These are phyloP conservation scores for Astropecten irregularis DNA, from an alignment of 53 echinoderm and acorn worm species.

Conservation along the genomic window DNA sequence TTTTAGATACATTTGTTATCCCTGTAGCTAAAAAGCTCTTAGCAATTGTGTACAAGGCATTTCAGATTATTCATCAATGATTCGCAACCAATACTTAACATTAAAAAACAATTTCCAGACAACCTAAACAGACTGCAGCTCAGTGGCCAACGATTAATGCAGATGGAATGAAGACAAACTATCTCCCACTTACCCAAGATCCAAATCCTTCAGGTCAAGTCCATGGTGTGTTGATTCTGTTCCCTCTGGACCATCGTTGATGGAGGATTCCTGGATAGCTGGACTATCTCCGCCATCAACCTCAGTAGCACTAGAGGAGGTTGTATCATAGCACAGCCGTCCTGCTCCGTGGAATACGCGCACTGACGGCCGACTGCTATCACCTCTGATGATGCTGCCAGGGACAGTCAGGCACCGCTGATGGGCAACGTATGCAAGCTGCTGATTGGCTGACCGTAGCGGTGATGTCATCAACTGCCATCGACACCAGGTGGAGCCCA, in stretches of 20 bases:
- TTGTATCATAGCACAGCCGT: slow-evolving; percentile 10
- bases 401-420: slow-evolving; percentile 23
- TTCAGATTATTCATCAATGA: too few relatives aligned
- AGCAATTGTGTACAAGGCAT: too few relatives aligned
- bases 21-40: too few relatives aligned
- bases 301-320: neutral
- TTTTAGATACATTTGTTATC: too few relatives aligned
- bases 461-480: slow-evolving; percentile 22
- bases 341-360: slow-evolving; percentile 5
- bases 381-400: neutral
- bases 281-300: neutral
- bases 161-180: neutral
- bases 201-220: neutral
- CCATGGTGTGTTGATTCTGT: neutral
- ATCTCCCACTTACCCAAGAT: slow-evolving; percentile 33
- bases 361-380: slow-evolving; percentile 7
- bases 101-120: too few relatives aligned
- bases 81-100: too few relatives aligned
- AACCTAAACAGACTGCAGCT: too few relatives aligned
- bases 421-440: neutral
- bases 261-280: neutral
- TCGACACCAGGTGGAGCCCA: slow-evolving; percentile 30
- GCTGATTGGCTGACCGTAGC: slow-evolving; percentile 12
- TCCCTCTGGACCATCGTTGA: slow-evolving; percentile 41
- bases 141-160: too few relatives aligned